Conservation (phyloP, 2,888 invertebrate species). For the Chrysotoxum bicinctum region DNA sequence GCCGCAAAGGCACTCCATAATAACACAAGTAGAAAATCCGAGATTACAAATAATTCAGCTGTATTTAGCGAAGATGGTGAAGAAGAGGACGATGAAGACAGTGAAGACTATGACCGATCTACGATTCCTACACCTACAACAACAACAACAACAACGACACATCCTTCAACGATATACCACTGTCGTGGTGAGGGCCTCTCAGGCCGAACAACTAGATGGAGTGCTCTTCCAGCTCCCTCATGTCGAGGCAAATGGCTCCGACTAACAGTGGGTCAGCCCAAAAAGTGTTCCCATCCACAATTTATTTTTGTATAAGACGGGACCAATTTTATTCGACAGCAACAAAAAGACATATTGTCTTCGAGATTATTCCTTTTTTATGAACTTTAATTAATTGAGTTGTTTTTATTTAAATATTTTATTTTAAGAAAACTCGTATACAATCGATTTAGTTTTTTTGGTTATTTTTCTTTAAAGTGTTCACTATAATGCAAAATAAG, state of each 20-base stretch:
- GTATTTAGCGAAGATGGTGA: constrained; percentile 73
- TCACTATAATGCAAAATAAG: constrained; percentile 42
- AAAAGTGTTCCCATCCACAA: constrained; percentile 81
- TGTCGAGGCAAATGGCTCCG: constrained; percentile 95
- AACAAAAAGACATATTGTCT: constrained; percentile 65
- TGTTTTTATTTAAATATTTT: neutral
- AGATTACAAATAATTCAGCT: constrained; percentile 74
- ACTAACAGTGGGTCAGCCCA: constrained; percentile 81
- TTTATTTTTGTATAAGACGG: constrained; percentile 80
- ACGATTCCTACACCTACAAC: constrained; percentile 73
- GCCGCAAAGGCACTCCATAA: constrained; percentile 9
- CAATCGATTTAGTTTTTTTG: neutral
- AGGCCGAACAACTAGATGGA: constrained; percentile 90
- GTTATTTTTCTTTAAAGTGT: constrained; percentile 24
- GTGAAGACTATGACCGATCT: constrained; percentile 69
- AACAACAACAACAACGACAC: constrained; percentile 74
- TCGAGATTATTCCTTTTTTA: neutral
- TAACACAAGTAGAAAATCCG: constrained; percentile 64
- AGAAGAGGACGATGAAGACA: constrained; percentile 49
- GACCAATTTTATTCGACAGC: constrained; percentile 22
- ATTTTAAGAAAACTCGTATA: constrained; percentile 24
- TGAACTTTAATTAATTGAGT: neutral
- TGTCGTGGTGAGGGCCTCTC: constrained; percentile 93
- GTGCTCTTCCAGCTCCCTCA: constrained; percentile 91
- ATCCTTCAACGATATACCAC: constrained; percentile 76